Base-by-base conservation (phyloP, 2,888 invertebrate genomes). In the Lasioglossum pauxillum region DNA sequence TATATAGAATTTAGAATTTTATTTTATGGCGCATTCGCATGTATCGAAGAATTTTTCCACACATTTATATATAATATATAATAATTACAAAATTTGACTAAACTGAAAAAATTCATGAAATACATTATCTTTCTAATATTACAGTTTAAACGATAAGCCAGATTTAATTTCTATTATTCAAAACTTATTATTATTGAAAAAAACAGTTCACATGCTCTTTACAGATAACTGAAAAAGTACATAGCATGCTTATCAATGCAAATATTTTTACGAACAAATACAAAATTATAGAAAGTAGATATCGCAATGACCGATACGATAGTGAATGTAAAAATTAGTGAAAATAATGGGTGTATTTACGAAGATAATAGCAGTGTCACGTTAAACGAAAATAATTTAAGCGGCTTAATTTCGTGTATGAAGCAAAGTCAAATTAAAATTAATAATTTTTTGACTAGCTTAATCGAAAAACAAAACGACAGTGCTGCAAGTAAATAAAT, bases 401-500 rank as follows among this genome's bases (percentile, higher is more conserved):
- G 80, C 41, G 85, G 72, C 19, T 87, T 95, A 49, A 88, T 93
- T 27, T 78, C 60, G 10, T 90, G 85, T 79, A 88, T 95, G 75
- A 92, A 90, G 75, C 87, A 91, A 5, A 87, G 91, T 5, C 94
- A 93, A 84, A 83, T 85, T 60, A 90, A 84, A 82, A 91, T 93
- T 71, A 95, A 95, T 84, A 89, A 92, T 75, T 92, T 93, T 84
- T 88, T 95, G 78, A 94, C 94, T 16, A 87, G 82, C 41, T 88
- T 95, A 31, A 90, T 94, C 49, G 86, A 91, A 60, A 77, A 86
- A n/a, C 85, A 80, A 38, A 46, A 83, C 35, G 44, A 23, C 31
- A 57, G 83, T 57, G 19, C 19, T n/a, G 38, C 69, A 88, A 79
- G 86, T 88, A 83, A 78, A 69, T 46, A 71, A 60, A 8, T 38